These are phyloP conservation scores for Chrysodeixis includens DNA, from an alignment of 2,888 invertebrate genomes.

Conservation along the genomic window DNA sequence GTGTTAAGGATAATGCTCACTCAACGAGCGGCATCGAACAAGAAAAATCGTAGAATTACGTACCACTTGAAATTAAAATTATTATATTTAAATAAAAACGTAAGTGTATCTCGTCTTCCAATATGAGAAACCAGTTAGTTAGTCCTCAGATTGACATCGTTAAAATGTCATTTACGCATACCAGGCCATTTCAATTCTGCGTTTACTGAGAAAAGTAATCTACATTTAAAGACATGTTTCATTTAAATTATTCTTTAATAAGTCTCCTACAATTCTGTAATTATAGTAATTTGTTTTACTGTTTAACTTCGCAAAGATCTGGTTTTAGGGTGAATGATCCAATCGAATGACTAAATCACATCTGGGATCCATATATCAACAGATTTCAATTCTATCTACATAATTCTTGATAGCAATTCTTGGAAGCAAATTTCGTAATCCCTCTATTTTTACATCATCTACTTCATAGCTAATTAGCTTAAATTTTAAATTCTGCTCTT, in stretches of 20 bases:
- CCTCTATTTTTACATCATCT: not conserved
- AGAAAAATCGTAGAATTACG: constrained; percentile 29
- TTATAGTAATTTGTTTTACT: not conserved
- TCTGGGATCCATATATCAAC: not conserved
- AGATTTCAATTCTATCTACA: not conserved
- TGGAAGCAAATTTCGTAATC: not conserved
- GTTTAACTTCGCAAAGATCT: not conserved
- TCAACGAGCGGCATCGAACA: constrained; percentile 16
- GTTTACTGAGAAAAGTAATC: not conserved
- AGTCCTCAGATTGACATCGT: not conserved
- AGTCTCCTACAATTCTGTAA: not conserved
- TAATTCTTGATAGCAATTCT: not conserved
- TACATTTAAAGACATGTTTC: not conserved
- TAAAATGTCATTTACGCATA: not conserved
- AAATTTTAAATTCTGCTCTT: not conserved
- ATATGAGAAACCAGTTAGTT: constrained; percentile 5
- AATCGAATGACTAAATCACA: not conserved
- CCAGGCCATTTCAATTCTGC: constrained; percentile 2
- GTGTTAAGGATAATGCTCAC: constrained; percentile 30
- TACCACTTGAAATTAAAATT: not conserved
- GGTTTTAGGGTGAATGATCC: not conserved
- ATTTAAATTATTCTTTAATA: constrained; percentile 3
- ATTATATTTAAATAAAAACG: not conserved
- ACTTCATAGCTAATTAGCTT: not conserved
- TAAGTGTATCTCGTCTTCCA: not conserved